Conservation (phyloP, 1,140 invertebrate species). For the Drosophila tropicalis region DNA sequence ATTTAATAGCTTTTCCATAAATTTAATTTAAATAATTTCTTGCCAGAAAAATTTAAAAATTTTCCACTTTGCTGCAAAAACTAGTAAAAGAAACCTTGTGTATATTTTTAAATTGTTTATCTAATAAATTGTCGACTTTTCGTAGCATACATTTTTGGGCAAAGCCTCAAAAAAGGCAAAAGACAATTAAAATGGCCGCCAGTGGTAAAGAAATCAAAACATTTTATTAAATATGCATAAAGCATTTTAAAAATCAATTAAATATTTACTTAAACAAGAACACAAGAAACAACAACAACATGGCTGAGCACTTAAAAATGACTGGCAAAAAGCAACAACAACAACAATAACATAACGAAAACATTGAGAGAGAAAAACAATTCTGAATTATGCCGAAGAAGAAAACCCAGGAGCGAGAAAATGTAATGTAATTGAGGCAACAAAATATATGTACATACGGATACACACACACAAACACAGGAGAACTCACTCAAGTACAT, state of each 20-base stretch:
- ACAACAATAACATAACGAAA: slow-evolving; percentile 39
- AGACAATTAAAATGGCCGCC: slow-evolving; percentile 25
- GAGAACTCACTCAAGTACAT: not conserved
- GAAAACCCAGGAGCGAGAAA: slow-evolving; percentile 23
- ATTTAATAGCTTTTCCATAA: too few relatives aligned
- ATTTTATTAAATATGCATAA: slow-evolving; percentile 73
- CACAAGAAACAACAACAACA: slow-evolving; percentile 38
- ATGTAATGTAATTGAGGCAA: slow-evolving; percentile 72
- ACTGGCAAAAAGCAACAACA: slow-evolving; percentile 32
- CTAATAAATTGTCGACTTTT: not conserved
- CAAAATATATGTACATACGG: slow-evolving; percentile 25
- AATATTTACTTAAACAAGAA: slow-evolving; percentile 71
- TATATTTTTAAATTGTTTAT: not conserved
- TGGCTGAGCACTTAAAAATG: slow-evolving; percentile 49
- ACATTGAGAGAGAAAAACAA: slow-evolving; percentile 42
- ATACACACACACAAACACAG: not conserved
- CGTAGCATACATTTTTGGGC: not conserved
- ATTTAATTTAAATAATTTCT: too few relatives aligned
- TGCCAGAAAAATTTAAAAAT: too few relatives aligned
- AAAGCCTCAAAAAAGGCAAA: not conserved
- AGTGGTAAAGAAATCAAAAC: slow-evolving; percentile 63
- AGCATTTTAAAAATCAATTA: slow-evolving; percentile 78
- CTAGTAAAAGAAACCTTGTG: not conserved
- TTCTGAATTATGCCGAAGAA: slow-evolving; percentile 46
- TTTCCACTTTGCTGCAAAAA: too few relatives aligned